Percentiles rank a stretch among this genome's conserved stretches.
Evolutionary conservation across 2,888 invertebrate species (phyloP).

Genomic region (Drepana falcataria): DNA sequence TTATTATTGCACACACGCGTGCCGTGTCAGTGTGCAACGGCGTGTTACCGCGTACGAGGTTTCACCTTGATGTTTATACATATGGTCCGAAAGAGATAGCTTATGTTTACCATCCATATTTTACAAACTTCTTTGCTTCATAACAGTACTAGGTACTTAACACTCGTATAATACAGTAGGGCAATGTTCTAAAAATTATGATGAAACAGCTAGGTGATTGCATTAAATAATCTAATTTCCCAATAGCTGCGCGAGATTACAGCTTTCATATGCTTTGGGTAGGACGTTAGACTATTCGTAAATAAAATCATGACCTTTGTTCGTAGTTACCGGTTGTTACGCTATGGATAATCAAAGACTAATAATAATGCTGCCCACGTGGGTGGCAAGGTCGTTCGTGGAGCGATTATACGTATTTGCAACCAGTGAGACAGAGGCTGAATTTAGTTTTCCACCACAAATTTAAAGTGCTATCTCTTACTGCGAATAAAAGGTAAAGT

Average conservation of each 20-base stretch:
- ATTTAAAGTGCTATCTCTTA: too few relatives aligned
- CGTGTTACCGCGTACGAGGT: slow-evolving; percentile 41
- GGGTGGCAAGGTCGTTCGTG: slow-evolving; percentile 30
- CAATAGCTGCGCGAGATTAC: too few relatives aligned
- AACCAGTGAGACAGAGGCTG: too few relatives aligned
- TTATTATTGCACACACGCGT: slow-evolving; percentile 33
- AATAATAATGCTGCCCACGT: slow-evolving; percentile 16
- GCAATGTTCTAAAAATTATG: not conserved
- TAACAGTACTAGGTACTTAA: not conserved
- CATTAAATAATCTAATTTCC: too few relatives aligned
- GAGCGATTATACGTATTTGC: not conserved
- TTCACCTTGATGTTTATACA: slow-evolving; percentile 73
- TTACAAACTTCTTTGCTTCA: slow-evolving; percentile 14
- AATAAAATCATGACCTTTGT: too few relatives aligned
- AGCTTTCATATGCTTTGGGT: too few relatives aligned
- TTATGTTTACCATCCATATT: slow-evolving; percentile 32
- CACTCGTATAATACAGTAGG: not conserved
- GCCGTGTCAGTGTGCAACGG: slow-evolving; percentile 13
- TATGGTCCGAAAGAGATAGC: slow-evolving; percentile 55
- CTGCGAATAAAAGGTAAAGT: too few relatives aligned
- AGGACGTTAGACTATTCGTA: too few relatives aligned
- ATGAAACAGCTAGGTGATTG: too few relatives aligned
- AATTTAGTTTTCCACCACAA: too few relatives aligned
- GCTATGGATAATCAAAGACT: slow-evolving; percentile 2
- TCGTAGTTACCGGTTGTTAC: not conserved